phyloP scores from a whole-genome alignment of 2,113 vertebrate species.

The Cranoglanis bouderius region DNA sequence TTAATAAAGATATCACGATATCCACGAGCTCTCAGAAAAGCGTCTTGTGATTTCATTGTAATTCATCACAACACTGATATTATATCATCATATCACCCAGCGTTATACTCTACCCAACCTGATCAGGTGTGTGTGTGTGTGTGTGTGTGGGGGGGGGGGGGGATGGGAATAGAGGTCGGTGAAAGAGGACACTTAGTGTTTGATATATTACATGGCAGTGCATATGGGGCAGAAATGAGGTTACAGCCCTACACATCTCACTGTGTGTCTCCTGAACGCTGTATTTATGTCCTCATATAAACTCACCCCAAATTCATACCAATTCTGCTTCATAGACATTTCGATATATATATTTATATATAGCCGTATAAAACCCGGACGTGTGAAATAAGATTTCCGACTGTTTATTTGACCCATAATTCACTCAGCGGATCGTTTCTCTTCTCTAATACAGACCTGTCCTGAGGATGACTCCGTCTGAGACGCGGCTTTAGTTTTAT shows the following conservation, averaged over 20 bases:
- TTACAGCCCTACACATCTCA: not conserved
- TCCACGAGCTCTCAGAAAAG: not conserved
- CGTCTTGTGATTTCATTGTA: too few relatives aligned
- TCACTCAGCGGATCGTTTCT: not conserved
- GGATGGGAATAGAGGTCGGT: not conserved
- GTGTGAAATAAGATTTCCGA: not conserved
- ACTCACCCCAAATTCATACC: not conserved
- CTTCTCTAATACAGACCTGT: not conserved
- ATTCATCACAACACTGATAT: too few relatives aligned
- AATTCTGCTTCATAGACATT: not conserved
- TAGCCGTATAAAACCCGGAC: not conserved
- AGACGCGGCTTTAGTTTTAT: not conserved
- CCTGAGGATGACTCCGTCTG: not conserved
- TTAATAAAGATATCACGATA: not conserved
- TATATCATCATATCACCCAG: not conserved
- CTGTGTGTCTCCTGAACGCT: not conserved
- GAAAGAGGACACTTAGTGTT: not conserved
- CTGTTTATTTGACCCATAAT: not conserved
- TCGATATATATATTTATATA: not conserved
- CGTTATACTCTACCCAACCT: not conserved
- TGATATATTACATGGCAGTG: not conserved
- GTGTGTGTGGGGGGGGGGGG: not conserved
- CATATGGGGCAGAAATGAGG: constrained; percentile 13
- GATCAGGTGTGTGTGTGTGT: not conserved
- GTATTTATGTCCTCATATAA: not conserved